Evolutionary conservation across 2,113 vertebrate genomes (phyloP).

Genomic region (Semicossyphus pulcher): DNA sequence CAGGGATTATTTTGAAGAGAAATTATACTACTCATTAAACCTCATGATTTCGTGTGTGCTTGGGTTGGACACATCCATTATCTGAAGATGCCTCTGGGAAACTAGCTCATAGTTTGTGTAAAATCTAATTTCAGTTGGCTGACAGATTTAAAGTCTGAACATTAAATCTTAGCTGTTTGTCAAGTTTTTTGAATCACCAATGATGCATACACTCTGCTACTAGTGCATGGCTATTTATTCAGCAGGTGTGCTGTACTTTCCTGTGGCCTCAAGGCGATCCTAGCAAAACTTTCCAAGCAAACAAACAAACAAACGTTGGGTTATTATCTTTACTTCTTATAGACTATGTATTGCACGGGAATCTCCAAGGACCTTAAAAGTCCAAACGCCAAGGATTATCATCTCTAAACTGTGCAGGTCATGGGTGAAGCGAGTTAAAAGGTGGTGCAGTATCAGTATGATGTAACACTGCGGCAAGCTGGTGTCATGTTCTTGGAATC

Average conservation of each 20-base stretch:
- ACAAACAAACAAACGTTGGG: conserved; percentile 4
- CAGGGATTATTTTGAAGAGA: no score
- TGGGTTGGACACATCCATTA: neutral
- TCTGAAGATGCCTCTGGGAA: conserved; percentile 42
- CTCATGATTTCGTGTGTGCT: no score
- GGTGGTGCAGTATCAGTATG: conserved; percentile 30
- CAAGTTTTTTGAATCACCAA: neutral
- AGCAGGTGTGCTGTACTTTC: conserved; percentile 24
- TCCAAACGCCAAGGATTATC: conserved; percentile 51
- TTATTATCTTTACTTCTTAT: neutral
- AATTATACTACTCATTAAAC: no score
- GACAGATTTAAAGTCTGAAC: neutral
- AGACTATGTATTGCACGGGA: neutral
- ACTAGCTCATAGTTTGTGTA: conserved; percentile 5
- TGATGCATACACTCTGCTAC: conserved; percentile 1
- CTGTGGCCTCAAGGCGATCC: conserved; percentile 31
- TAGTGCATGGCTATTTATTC: conserved; percentile 55
- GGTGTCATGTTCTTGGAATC: conserved; percentile 22
- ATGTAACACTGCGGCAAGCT: conserved; percentile 59
- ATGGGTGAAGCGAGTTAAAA: conserved; percentile 8
- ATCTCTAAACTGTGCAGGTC: neutral
- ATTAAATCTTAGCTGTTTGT: neutral
- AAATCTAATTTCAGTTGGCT: conserved; percentile 1
- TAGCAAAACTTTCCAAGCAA: conserved; percentile 9
- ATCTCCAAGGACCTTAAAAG: conserved; percentile 11